Evolutionary conservation across 2,113 vertebrate genomes (phyloP).

Genomic region (Columba livia): DNA sequence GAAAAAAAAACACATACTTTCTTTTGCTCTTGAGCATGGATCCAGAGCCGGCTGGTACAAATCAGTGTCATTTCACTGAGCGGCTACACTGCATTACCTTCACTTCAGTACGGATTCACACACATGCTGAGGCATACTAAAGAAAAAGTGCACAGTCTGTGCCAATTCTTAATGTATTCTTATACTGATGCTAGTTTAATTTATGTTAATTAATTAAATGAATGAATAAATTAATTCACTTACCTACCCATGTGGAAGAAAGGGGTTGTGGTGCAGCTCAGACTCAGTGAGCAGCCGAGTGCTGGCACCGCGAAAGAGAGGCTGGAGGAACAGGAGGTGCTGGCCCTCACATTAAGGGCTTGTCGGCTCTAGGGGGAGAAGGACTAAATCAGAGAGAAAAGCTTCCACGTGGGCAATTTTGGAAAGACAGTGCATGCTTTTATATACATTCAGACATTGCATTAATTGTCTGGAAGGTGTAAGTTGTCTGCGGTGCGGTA

Average conservation of each 20-base stretch:
- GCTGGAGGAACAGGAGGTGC: background rate
- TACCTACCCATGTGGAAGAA: background rate
- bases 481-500: background rate
- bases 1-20: background rate
- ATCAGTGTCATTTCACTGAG: background rate
- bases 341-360: rapidly evolving
- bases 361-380: background rate
- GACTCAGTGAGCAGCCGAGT: background rate
- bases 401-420: background rate
- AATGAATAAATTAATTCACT: background rate
- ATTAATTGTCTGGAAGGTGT: background rate
- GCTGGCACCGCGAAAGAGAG: background rate
- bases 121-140: background rate
- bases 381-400: background rate
- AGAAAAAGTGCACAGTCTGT: background rate
- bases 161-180: background rate
- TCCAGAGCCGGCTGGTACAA: background rate
- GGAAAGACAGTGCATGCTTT: background rate
- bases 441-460: background rate
- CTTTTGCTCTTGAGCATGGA: background rate
- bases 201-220: background rate
- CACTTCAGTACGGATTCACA: background rate
- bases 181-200: conserved; percentile 17
- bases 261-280: background rate
- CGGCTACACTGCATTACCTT: background rate